Base-by-base conservation (phyloP, 1,140 invertebrate genomes). In the Melitaea cinxia region DNA sequence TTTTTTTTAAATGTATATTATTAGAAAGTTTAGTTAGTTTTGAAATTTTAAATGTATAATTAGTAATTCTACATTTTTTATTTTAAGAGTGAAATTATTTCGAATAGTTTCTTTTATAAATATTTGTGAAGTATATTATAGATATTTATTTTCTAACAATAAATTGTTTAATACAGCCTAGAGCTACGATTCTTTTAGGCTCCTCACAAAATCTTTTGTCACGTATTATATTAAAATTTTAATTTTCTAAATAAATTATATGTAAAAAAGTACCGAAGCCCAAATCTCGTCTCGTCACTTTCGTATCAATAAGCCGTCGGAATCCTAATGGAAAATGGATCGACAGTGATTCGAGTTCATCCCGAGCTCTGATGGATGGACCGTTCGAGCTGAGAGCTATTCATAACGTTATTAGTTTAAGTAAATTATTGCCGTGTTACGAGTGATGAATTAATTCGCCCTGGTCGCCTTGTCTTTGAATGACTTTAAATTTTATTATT, bases 241-340 rank as follows among this genome's bases (percentile, higher is more conserved):
- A 14, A 39, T 42, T 17, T 42, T 42, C 37, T 9, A 42, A 42
- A 17, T 7, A 39, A 1, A 26, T 60, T 10, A 23, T 19, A 47
- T 28, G 26, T 9, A 37, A 24, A 3, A 21, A 45, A 1, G 42
- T 23, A 21, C 9, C 19, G 9, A 23, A 45, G 23, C 23, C 15
- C 23, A 28, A n/a, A n/a, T 14, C 17, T 47, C 19, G 0, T 10
- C 21, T 61, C 62, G 61, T 35, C 61, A 60, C 61, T 60, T 56
- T 49, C 30, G 12, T 60, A 64, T 24, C 67, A 55, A 69, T 69
- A 69, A 69, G 67, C 67, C 47, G 60, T 30, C 33, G 14, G 37
- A 56, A 56, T 65, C 57, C 56, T 59, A 69, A 64, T 64, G 66
- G 61, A 56, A 69, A 69, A 69, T 58, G 66, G 62, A 69, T 69